A percentile compares a stretch with the other conserved stretches of the same genome.
Conservation (phyloP, 2,797 vertebrate genomes). For the Helarctos malayanus region DNA sequence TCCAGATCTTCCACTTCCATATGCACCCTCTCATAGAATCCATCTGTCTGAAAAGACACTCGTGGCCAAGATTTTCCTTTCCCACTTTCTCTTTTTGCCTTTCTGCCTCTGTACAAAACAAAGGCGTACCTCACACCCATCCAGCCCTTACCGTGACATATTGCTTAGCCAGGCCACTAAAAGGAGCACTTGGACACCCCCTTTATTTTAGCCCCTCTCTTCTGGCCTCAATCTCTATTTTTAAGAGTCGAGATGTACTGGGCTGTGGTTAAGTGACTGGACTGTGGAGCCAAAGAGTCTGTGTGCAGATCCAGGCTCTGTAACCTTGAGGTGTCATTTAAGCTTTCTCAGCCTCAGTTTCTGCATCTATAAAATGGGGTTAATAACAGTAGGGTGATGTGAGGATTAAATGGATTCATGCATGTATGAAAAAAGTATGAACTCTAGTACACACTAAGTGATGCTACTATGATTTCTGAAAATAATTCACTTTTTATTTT, state of each 20-base stretch:
- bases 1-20: background rate
- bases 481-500: constrained; percentile 1
- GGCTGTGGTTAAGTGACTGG: background rate
- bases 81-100: background rate
- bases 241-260: background rate
- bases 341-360: background rate
- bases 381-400: background rate
- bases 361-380: background rate
- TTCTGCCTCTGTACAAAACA: background rate
- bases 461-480: constrained; percentile 19
- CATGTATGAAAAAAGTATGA: background rate
- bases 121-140: background rate
- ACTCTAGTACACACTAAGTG: background rate
- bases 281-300: background rate
- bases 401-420: constrained; percentile 9
- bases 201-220: background rate
- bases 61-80: constrained; percentile 2
- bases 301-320: background rate
- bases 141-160: background rate
- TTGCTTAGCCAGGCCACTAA: background rate
- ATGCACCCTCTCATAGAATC: background rate
- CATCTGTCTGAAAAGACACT: background rate
- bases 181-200: background rate
- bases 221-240: background rate
- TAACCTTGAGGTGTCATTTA: background rate